phyloP scores from a whole-genome alignment of 2,113 vertebrate species.

The Pterocles orientalis region DNA sequence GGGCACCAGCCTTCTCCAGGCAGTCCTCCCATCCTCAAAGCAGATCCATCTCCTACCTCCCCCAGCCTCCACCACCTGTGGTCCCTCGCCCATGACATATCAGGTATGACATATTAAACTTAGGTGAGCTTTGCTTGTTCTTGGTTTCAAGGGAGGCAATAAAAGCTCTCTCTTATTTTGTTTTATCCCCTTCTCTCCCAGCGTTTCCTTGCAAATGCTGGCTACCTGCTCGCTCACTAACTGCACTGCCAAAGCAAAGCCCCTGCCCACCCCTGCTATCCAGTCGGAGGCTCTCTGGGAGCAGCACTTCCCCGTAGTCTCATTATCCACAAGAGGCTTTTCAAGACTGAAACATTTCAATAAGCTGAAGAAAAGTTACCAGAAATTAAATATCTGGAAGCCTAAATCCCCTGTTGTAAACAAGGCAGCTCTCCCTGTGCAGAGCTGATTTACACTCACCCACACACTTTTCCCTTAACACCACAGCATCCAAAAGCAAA shows the following conservation, averaged over 20 bases:
- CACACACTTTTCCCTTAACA: not conserved
- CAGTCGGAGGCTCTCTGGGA: not conserved
- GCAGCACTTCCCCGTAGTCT: fast-evolving
- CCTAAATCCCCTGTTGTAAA: not conserved
- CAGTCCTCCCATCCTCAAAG: not conserved
- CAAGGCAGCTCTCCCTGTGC: not conserved
- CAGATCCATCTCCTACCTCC: not conserved
- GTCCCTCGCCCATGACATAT: not conserved
- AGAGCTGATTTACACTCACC: conserved; percentile 15
- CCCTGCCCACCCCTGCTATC: not conserved
- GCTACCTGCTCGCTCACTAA: not conserved
- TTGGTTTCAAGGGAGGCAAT: not conserved
- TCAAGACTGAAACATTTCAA: conserved; percentile 10
- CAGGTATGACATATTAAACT: not conserved
- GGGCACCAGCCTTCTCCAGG: not conserved
- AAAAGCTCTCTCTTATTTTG: not conserved
- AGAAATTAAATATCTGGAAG: conserved; percentile 47
- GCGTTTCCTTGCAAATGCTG: not conserved
- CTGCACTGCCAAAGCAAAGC: not conserved
- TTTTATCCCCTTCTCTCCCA: not conserved
- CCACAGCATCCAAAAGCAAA: not conserved
- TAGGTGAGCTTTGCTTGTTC: not conserved
- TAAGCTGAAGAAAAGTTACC: not conserved
- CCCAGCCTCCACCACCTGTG: fast-evolving
- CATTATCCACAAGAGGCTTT: conserved; percentile 23